Base-by-base conservation (phyloP, 2,113 vertebrate species). In the Sphyrna mokarran region DNA sequence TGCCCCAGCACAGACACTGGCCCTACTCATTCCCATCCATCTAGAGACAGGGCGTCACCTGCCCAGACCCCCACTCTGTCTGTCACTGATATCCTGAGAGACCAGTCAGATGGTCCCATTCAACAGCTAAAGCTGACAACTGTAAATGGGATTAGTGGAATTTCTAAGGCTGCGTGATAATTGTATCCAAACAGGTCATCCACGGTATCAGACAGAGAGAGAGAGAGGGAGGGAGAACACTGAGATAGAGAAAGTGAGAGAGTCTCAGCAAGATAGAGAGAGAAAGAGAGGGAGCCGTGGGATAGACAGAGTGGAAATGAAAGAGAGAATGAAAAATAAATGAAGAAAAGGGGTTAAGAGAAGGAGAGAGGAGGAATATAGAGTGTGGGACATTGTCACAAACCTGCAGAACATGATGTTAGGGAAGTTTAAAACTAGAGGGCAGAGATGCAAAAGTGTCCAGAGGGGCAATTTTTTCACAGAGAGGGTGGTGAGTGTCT, bases 91-190 rank as follows among this genome's bases (percentile, higher is more conserved):
- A 14, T 40, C 78, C 78, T 80, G 80, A 83, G 37, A 0, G 13
- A n/a, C 80, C n/a, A 83, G 37, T 96, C 95, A 63, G 68, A 96
- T 97, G 96, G 96, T 96, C 96, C 96, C 95, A 95, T 96, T 97
- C 97, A 96, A 95, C 96, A 96, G 96, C 95, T 96, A 95, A 96
- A 5, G 0, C 96, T 96, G 96, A 97, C 96, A 97, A 97, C 96
- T 97, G 96, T 96, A 97, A 97, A 97, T 96, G 96, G 97, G 96
- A 98, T 98, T 96, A 97, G 97, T 96, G 96, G 95, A 13, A 85
- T 83, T 80, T 83, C 37, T 83, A 83, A 20, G 40, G 37, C 80
- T 20, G 14, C n/a, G 96, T 97, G 91, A 95, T 97, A 97, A 97
- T 95, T 97, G 97, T 95, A 97, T 97, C 96, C 96, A 94, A 86